A percentile compares a stretch with the other conserved stretches of the same genome.
Conservation (phyloP, 2,888 invertebrate species). For the Andrena bicolor region DNA sequence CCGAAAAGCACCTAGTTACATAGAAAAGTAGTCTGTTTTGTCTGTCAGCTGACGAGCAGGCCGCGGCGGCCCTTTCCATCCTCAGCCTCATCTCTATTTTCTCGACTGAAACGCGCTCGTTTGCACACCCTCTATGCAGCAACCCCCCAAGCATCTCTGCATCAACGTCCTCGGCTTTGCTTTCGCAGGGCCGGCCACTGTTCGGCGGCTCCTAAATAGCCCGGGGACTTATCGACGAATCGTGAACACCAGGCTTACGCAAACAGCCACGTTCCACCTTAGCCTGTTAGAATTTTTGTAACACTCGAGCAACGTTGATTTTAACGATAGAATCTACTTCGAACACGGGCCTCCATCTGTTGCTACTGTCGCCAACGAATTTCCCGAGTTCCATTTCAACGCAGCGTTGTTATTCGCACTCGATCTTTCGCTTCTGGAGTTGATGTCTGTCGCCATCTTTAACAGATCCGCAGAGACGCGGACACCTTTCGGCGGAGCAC, state of each 20-base stretch:
- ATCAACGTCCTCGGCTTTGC: conserved; percentile 15
- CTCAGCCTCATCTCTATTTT: background rate
- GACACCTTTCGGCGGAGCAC: background rate
- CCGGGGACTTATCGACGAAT: background rate
- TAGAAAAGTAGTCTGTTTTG: background rate
- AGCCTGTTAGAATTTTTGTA: background rate
- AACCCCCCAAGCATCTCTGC: conserved; percentile 32
- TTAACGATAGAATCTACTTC: background rate
- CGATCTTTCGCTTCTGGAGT: background rate
- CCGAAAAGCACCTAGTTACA: background rate
- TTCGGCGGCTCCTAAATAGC: background rate
- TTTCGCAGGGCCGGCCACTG: background rate
- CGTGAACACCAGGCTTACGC: background rate
- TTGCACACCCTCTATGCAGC: conserved; percentile 12
- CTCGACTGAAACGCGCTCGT: conserved; percentile 16
- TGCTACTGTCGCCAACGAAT: background rate
- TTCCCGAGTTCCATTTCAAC: background rate
- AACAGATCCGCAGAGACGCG: background rate
- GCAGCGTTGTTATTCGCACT: background rate
- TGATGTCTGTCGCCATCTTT: conserved; percentile 36
- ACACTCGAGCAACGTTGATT: background rate
- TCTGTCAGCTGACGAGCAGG: background rate
- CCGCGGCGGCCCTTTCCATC: too few relatives aligned
- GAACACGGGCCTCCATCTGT: conserved; percentile 6
- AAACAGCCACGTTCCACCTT: background rate